Conservation (phyloP, 2,113 vertebrate genomes). For the Bambusicola thoracicus region DNA sequence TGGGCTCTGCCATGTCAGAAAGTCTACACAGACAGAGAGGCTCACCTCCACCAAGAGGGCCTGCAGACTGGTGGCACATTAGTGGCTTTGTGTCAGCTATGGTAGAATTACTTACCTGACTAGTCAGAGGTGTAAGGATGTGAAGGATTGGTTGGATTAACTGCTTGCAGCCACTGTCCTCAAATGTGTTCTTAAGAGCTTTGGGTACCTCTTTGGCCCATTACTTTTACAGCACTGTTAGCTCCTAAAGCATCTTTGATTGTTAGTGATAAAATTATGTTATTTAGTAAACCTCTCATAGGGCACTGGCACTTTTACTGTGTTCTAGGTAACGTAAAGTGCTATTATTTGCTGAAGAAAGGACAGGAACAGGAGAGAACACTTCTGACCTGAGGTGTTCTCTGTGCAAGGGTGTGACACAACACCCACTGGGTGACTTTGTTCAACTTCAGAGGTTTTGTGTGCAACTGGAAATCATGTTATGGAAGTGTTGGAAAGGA, state of each 20-base stretch:
- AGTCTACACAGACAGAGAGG: not conserved
- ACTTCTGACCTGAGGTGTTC: fast-evolving
- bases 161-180: not conserved
- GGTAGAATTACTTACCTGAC: not conserved
- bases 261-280: not conserved
- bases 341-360: not conserved
- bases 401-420: not conserved
- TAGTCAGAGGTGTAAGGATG: not conserved
- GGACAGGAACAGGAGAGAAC: not conserved
- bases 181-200: not conserved
- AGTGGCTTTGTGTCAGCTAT: not conserved
- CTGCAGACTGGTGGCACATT: fast-evolving
- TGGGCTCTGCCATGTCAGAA: not conserved
- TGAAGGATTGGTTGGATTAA: not conserved
- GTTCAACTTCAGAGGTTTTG: not conserved
- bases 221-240: not conserved
- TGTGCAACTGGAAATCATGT: not conserved
- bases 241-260: not conserved
- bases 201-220: not conserved
- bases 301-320: not conserved
- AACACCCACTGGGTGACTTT: fast-evolving
- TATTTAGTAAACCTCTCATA: not conserved
- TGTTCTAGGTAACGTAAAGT: not conserved
- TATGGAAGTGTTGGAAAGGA: not conserved
- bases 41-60: not conserved